Evolutionary conservation across 2,113 vertebrate genomes (phyloP).

Genomic region (Naja naja): DNA sequence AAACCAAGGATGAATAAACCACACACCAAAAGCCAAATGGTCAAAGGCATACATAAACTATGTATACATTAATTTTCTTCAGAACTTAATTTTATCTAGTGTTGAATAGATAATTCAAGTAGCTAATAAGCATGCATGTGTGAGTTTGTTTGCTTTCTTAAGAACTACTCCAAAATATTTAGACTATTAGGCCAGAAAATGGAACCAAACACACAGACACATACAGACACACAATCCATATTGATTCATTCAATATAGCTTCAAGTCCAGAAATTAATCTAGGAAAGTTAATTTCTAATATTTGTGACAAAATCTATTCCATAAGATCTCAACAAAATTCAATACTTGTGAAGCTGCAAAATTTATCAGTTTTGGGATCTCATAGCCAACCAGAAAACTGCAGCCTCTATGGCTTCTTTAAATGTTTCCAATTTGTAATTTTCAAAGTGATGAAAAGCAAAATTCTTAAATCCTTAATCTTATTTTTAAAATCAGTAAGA

Average conservation of each 20-base stretch:
- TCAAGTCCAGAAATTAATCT: neutral
- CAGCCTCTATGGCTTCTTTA: neutral
- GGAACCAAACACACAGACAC: neutral
- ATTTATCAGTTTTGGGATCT: neutral
- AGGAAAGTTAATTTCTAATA: neutral
- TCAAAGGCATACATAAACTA: neutral
- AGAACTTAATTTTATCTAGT: neutral
- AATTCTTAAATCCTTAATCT: neutral
- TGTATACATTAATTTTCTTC: neutral
- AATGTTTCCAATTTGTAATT: neutral
- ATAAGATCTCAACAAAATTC: neutral
- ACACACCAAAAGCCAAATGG: neutral
- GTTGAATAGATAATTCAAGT: neutral
- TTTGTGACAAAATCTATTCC: neutral
- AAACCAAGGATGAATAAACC: neutral
- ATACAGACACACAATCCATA: neutral
- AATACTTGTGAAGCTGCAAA: neutral
- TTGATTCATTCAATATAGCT: neutral
- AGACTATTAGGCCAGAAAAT: conserved; percentile 2
- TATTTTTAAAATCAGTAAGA: neutral
- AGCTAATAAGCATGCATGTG: conserved; percentile 24
- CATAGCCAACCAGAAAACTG: neutral
- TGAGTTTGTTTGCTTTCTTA: conserved; percentile 4
- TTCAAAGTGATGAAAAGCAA: neutral
- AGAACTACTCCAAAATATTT: conserved; percentile 10